Conservation (phyloP, 2,113 vertebrate genomes). For the Oncorhynchus nerka region DNA sequence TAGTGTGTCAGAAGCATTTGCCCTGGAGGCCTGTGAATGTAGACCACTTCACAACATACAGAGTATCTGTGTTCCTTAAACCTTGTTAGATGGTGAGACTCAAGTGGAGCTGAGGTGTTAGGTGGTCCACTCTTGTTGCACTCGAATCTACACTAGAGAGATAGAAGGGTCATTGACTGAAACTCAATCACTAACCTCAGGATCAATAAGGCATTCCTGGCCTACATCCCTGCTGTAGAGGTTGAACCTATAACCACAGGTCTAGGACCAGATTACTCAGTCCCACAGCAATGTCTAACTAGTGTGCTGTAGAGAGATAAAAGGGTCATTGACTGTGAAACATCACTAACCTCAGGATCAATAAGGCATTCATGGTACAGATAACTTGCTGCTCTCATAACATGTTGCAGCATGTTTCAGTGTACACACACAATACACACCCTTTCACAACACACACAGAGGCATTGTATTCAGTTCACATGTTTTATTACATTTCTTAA, state of each 20-base stretch:
- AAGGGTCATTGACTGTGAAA: constrained; percentile 32
- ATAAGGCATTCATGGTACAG: constrained; percentile 58
- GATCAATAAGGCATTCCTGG: not conserved
- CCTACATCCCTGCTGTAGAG: constrained; percentile 22
- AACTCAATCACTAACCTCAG: no score
- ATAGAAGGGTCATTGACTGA: no score
- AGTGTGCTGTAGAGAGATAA: constrained; percentile 6
- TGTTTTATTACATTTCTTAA: constrained; percentile 93
- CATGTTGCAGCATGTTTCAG: constrained; percentile 68
- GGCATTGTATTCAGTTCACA: constrained; percentile 65
- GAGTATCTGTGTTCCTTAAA: not conserved
- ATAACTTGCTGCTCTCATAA: constrained; percentile 53
- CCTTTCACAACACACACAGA: constrained; percentile 51
- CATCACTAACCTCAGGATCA: constrained; percentile 44
- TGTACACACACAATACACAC: constrained; percentile 52
- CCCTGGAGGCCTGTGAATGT: not conserved
- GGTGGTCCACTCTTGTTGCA: not conserved
- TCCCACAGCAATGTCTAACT: no score
- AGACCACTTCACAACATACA: constrained; percentile 1
- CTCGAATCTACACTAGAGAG: constrained; percentile 4
- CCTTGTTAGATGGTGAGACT: not conserved
- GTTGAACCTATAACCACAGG: not conserved
- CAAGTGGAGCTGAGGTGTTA: not conserved
- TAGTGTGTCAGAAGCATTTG: not conserved
- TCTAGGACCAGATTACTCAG: no score